Percentiles rank a stretch among this genome's conserved stretches.
Conservation (phyloP, 2,888 invertebrate species). For the Odontocerum albicorne region DNA sequence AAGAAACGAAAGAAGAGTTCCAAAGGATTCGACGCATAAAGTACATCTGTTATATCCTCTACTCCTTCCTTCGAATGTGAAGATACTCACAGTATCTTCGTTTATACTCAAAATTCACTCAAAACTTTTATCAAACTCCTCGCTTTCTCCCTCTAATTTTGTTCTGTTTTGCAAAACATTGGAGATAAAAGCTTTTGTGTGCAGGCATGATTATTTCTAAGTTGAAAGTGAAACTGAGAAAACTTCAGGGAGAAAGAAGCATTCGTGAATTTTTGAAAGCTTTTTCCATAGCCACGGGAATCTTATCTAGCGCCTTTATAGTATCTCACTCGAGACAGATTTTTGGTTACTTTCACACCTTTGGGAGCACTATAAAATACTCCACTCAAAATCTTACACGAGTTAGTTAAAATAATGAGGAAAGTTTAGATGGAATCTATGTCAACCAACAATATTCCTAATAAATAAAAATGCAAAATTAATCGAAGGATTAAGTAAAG, state of each 20-base stretch:
- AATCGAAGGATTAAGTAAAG: no score
- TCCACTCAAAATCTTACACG: no score
- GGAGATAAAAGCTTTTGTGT: constrained; percentile 32
- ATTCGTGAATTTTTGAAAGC: no score
- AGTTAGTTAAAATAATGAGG: no score
- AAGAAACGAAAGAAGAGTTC: neutral
- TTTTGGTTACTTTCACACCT: no score
- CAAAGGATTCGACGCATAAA: constrained; percentile 5
- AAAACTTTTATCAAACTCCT: constrained; percentile 29
- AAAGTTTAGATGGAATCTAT: no score
- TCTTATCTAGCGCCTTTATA: no score
- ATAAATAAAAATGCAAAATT: no score
- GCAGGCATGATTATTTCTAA: constrained; percentile 23
- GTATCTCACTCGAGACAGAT: no score
- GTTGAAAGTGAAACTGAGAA: constrained; percentile 9
- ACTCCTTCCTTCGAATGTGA: constrained; percentile 2
- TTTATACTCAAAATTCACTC: constrained; percentile 24
- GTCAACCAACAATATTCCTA: no score
- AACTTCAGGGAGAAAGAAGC: neutral
- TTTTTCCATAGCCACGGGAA: no score
- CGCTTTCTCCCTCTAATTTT: constrained; percentile 28
- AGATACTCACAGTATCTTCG: constrained; percentile 15
- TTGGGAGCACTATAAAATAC: no score
- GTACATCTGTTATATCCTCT: constrained; percentile 19
- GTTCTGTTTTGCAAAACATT: constrained; percentile 26